A percentile compares a stretch with the other conserved stretches of the same genome.
Conservation (phyloP, 2,797 vertebrate species). For the Eulemur rubriventer region DNA sequence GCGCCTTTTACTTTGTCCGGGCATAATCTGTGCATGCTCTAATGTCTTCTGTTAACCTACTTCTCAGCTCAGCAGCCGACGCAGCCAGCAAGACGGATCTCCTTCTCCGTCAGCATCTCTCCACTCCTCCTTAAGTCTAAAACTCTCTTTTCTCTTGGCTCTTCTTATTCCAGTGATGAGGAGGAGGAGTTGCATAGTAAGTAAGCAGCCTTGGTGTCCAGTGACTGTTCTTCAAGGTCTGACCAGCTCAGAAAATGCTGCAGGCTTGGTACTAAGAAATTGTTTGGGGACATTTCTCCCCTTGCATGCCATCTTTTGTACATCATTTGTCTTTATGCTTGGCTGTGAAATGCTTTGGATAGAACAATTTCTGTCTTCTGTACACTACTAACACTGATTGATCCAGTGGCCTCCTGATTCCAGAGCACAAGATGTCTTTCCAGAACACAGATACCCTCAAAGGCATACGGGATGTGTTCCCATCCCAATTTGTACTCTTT, state of each 20-base stretch:
- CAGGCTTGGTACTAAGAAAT: background rate
- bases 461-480: background rate
- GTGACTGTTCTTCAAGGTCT: slow-evolving; percentile 47
- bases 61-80: slow-evolving; percentile 88
- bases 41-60: slow-evolving; percentile 86
- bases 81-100: slow-evolving; percentile 90
- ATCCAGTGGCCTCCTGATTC: background rate
- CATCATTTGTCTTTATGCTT: background rate
- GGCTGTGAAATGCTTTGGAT: slow-evolving; percentile 18
- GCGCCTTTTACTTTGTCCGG: slow-evolving; percentile 33
- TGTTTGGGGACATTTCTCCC: background rate
- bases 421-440: background rate
- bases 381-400: background rate
- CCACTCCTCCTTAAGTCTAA: slow-evolving; percentile 95
- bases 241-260: background rate
- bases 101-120: slow-evolving; percentile 95
- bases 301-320: slow-evolving; percentile 38
- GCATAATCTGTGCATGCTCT: slow-evolving; percentile 78
- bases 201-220: slow-evolving; percentile 83
- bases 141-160: slow-evolving; percentile 91
- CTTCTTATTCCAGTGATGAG: slow-evolving; percentile 96
- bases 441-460: background rate
- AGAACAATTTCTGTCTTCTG: background rate
- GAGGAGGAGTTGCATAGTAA: slow-evolving; percentile 93
- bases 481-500: background rate